Base-by-base conservation (phyloP, 2,888 invertebrate genomes). In the Gnatocerus cornutus region DNA sequence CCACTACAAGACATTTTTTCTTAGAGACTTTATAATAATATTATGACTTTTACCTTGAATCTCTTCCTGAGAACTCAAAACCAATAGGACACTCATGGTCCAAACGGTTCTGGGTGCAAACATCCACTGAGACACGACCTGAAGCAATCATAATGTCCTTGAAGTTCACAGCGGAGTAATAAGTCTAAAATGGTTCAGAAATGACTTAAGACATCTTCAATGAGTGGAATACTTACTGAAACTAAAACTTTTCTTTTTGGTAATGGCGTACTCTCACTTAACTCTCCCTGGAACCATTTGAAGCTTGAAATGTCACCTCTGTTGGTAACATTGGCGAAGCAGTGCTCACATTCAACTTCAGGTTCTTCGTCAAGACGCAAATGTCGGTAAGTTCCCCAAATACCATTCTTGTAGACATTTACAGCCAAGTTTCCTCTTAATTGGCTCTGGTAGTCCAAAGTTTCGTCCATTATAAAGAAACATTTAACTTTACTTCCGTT, bases 111-210 rank as follows among this genome's bases (percentile, higher is more conserved):
- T 88, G 30, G 88, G 87, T 0, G 93, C 93, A 0, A 94, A 90
- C 0, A 94, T 90, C 81, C 90, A 3, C 93, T 91, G 3, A 98
- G 88, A 80, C 95, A 95, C 0, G 95, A 1, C 97, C 98, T 0
- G 95, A 95, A 0, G 97, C 95, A 0, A 95, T 87, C 98, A 98
- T 98, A 0, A 98, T 88, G 83, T 98, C 98, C 79, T 96, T 91
- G 90, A 98, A 98, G 86, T 98, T 99, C 9, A 98, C 83, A 0
- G 96, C 90, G 0, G 95, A 86, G 80, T 93, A 96, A 77, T 92
- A 89, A 3, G 74, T 68, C 74, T 78, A 68, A 72, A 48, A 3
- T 29, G n/a, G n/a, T n/a, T n/a, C n/a, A n/a, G n/a, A n/a, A n/a
- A n/a, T n/a, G n/a, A n/a, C n/a, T n/a, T n/a, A n/a, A n/a, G n/a